A percentile compares a stretch with the other conserved stretches of the same genome.
phyloP scores from a whole-genome alignment of 2,888 invertebrate genomes.

The Dicroscelio sp. region DNA sequence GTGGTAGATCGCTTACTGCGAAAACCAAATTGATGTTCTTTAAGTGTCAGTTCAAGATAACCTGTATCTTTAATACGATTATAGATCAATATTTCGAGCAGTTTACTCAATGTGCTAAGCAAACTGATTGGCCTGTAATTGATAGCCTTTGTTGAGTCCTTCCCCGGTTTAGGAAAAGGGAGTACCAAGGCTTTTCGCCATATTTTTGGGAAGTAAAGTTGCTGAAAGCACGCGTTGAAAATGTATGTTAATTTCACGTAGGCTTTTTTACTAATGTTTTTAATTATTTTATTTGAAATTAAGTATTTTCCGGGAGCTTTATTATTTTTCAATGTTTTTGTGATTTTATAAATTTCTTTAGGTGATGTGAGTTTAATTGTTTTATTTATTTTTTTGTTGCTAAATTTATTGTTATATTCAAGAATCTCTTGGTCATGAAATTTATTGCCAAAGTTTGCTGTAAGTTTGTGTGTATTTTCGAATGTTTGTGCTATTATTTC shows the following conservation, averaged over 20 bases:
- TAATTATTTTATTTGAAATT: not conserved
- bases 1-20: not conserved
- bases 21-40: constrained; percentile 1
- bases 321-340: constrained; percentile 26
- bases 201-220: constrained; percentile 32
- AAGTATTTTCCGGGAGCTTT: constrained; percentile 7
- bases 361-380: not conserved
- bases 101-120: constrained; percentile 5
- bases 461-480: no score
- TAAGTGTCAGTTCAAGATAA: not conserved
- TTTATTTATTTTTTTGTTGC: not conserved
- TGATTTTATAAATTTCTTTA: constrained; percentile 24
- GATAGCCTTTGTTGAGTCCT: not conserved
- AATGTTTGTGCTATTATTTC: no score
- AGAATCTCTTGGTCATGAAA: not conserved
- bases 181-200: constrained; percentile 35
- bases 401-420: not conserved
- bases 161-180: constrained; percentile 10
- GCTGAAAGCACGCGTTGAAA: constrained; percentile 29
- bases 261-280: not conserved
- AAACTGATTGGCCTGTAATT: constrained; percentile 45
- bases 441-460: no score
- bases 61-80: not conserved
- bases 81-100: not conserved
- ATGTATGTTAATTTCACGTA: constrained; percentile 5